Percentiles rank a stretch among this genome's conserved stretches.
Conservation (phyloP, 2,113 vertebrate genomes). For the Apus apus region DNA sequence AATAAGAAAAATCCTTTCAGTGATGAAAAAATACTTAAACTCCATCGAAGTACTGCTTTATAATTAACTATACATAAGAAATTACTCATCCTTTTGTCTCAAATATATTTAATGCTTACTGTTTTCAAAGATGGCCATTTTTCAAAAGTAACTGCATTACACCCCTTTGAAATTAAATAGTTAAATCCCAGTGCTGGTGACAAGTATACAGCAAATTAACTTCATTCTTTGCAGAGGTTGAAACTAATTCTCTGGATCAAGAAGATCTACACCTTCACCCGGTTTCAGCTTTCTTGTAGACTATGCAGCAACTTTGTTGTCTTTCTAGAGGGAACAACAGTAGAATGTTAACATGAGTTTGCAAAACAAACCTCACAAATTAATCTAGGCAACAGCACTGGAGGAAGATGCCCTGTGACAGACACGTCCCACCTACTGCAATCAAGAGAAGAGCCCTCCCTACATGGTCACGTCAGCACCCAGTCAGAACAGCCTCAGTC, state of each 20-base stretch:
- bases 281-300: slow-evolving; percentile 68
- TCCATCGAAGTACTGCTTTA: slow-evolving; percentile 82
- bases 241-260: slow-evolving; percentile 79
- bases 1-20: slow-evolving; percentile 84
- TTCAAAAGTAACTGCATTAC: slow-evolving; percentile 75
- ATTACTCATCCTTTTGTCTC: slow-evolving; percentile 81
- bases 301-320: slow-evolving; percentile 97
- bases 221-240: slow-evolving; percentile 85
- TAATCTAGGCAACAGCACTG: not conserved
- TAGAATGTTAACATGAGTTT: not conserved
- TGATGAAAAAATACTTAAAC: slow-evolving; percentile 91
- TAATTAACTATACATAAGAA: slow-evolving; percentile 83
- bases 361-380: not conserved
- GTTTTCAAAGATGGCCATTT: slow-evolving; percentile 78
- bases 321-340: slow-evolving; percentile 84
- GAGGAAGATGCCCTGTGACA: not conserved
- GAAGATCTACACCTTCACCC: slow-evolving; percentile 78
- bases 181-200: slow-evolving; percentile 91
- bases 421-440: not conserved
- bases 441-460: not conserved
- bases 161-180: slow-evolving; percentile 80
- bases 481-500: too few species aligned
- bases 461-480: fast-evolving
- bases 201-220: slow-evolving; percentile 86
- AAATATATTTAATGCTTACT: slow-evolving; percentile 84